A percentile compares a stretch with the other conserved stretches of the same genome.
Evolutionary conservation across 2,888 invertebrate genomes (phyloP).

Genomic region (Apotomis turbidana): DNA sequence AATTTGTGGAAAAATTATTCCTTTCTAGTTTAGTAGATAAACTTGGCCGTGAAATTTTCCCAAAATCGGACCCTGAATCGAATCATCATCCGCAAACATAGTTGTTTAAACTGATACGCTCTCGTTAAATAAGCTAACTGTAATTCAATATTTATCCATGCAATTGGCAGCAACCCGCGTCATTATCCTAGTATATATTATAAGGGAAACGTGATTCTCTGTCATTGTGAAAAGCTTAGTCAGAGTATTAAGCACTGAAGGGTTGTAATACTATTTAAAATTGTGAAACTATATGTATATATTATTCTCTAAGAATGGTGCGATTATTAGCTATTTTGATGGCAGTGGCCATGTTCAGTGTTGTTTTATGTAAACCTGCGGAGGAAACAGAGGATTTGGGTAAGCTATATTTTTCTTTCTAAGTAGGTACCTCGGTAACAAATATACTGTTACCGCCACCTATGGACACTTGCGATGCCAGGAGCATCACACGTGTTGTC

Average conservation of each 20-base stretch:
- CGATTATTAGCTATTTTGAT: conserved; percentile 49
- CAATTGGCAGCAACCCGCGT: conserved; percentile 52
- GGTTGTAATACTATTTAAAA: not conserved
- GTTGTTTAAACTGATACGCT: conserved; percentile 28
- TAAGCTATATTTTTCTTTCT: conserved; percentile 42
- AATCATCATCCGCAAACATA: conserved; percentile 16
- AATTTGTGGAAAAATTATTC: not conserved
- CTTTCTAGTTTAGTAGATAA: too few species aligned
- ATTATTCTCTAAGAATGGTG: conserved; percentile 40
- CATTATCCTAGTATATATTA: conserved; percentile 43
- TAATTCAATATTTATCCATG: conserved; percentile 46
- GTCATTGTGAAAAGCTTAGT: conserved; percentile 1
- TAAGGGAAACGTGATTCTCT: conserved; percentile 1
- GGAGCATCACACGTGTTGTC: too few species aligned
- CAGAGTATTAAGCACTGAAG: not conserved
- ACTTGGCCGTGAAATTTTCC: conserved; percentile 15
- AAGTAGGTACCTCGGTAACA: too few species aligned
- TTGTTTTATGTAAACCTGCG: conserved; percentile 55
- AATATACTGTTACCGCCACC: too few species aligned
- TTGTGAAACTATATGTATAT: not conserved
- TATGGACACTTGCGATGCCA: too few species aligned
- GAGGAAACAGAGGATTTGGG: conserved; percentile 49
- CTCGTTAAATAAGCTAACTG: conserved; percentile 31
- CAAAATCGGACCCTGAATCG: conserved; percentile 29
- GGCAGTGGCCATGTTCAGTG: conserved; percentile 49